Evolutionary conservation across 2,888 invertebrate genomes (phyloP), one percentile per base, ranked within the genome.

Genomic region (Celastrina argiolus): DNA sequence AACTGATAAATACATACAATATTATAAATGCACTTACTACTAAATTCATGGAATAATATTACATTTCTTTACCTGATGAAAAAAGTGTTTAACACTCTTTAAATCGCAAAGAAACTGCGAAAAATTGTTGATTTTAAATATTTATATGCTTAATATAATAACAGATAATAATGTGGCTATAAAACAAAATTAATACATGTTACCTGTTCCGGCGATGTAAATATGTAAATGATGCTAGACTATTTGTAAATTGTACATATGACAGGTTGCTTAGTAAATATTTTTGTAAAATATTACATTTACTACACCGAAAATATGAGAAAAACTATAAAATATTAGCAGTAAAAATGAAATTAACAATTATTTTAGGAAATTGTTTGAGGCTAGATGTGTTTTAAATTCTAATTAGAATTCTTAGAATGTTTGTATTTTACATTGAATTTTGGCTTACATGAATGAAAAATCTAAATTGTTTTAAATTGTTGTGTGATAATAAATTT

Each of bases 291-390:
- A 51, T 51, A 51, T 51, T 51, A 51, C 45, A 51, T 18, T 51
- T 51, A 51, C 12, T 22, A 51, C 45, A 51, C 7, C 3, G 45
- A 22, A 22, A 22, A 22, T 51, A 22, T 51, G 12, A 51, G 18
- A 22, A 51, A 51, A 51, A 51, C 51, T 22, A 51, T 51, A 51
- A 51, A 45, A 51, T 51, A 22, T 14, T 16, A 51, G 51, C 51
- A 18, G 51, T 22, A 51, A 51, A 51, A 22, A 51, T 12, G 22
- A 51, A 51, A 51, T 51, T 8, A 51, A 51, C 51, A 51, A 51
- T 51, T 51, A n/a, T 51, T 51, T 22, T 22, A 22, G 51, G 10
- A 22, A 22, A 22, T 22, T 51, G 22, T 51, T 51, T 22, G 22
- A 51, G 22, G 51, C 51, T 51, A 22, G 51, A 51, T 51, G 22